A percentile compares a stretch with the other conserved stretches of the same genome.
These are phyloP conservation scores for Atta cephalotes DNA, from an alignment of 1,140 invertebrate species.

Conservation along the genomic window DNA sequence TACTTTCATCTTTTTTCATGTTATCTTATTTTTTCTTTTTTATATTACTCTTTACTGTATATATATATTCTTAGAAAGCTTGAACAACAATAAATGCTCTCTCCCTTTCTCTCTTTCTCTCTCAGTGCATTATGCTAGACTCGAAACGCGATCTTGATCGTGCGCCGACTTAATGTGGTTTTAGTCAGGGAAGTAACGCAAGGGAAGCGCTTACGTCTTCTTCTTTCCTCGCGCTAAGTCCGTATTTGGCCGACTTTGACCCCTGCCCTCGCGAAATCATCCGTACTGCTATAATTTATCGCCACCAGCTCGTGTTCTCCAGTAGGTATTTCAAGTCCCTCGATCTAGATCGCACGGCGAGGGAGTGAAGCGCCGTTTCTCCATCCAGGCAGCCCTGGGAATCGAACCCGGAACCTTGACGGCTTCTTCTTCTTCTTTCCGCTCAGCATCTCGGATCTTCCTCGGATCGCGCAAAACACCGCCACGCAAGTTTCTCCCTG, in stretches of 20 bases:
- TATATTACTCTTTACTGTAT: too few relatives aligned
- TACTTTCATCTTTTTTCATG: too few relatives aligned
- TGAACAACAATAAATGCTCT: neutral
- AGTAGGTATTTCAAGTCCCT: slow-evolving; percentile 68
- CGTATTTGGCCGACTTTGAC: slow-evolving; percentile 69
- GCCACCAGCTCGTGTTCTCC: slow-evolving; percentile 76
- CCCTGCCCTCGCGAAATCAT: slow-evolving; percentile 78
- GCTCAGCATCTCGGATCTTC: slow-evolving; percentile 24
- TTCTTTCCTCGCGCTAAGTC: slow-evolving; percentile 89
- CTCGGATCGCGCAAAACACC: slow-evolving; percentile 35
- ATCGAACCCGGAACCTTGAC: slow-evolving; percentile 82
- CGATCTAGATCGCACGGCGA: slow-evolving; percentile 80
- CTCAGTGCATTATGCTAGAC: slow-evolving; percentile 40
- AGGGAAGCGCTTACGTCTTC: slow-evolving; percentile 18
- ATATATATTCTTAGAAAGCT: too few relatives aligned
- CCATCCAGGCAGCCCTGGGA: slow-evolving; percentile 75
- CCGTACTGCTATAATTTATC: slow-evolving; percentile 82
- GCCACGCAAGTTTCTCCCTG: slow-evolving; percentile 36
- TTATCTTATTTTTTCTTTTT: too few relatives aligned
- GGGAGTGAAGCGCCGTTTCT: slow-evolving; percentile 74
- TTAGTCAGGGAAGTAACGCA: slow-evolving; percentile 29
- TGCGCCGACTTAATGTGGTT: slow-evolving; percentile 19
- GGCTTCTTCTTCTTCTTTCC: slow-evolving; percentile 58
- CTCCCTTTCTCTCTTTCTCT: neutral
- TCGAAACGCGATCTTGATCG: slow-evolving; percentile 61